Evolutionary conservation across 2,113 vertebrate genomes (phyloP), one percentile per base, ranked within the genome.

Genomic region (Syngnathoides biaculeatus): DNA sequence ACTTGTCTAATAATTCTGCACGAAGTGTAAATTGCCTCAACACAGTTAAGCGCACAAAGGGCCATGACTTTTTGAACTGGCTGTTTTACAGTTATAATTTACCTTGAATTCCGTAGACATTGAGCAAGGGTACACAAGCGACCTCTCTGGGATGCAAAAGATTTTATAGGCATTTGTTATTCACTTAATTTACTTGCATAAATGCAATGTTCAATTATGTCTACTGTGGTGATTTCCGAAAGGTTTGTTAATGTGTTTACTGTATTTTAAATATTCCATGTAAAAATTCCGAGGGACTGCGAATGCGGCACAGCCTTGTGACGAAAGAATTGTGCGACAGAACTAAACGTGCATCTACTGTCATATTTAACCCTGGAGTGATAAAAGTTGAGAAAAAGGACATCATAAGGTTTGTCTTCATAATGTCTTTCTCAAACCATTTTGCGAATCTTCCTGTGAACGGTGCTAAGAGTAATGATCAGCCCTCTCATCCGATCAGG

Each of bases 361-460:
- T 8, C 24, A 30, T 2, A 26, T 57, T 48, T 6, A 48, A 48
- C 19, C 42, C 13, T 3, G 19, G 45, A 26, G 3, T 4, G 11
- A 56, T 4, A 26, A 53, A 5, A 13, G 11, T 11, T 26, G 2
- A 52, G 8, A 52, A 22, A 52, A 22, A 35, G 6, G 30, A 35
- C 2, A 26, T 53, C 24, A 2, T 27, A 27, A 1, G 9, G 1
- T 39, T 61, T n/a, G 12, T 50, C 2, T 13, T 42, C 13, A 64
- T 14, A 19, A 88, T 89, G 86, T 69, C 71, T 48, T 87, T 87
- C 17, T 5, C 79, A 0, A 80, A 77, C n/a, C 73, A 87, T 20
- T 89, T 89, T 50, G 62, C 64, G 7, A 52, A 27, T 12, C 69
- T 89, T 1, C 27, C 74, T 24, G 26, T 9, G 8, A 67, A 53